A percentile compares a stretch with the other conserved stretches of the same genome.
Conservation (phyloP, 1,140 invertebrate species). For the Rhyzopertha dominica region DNA sequence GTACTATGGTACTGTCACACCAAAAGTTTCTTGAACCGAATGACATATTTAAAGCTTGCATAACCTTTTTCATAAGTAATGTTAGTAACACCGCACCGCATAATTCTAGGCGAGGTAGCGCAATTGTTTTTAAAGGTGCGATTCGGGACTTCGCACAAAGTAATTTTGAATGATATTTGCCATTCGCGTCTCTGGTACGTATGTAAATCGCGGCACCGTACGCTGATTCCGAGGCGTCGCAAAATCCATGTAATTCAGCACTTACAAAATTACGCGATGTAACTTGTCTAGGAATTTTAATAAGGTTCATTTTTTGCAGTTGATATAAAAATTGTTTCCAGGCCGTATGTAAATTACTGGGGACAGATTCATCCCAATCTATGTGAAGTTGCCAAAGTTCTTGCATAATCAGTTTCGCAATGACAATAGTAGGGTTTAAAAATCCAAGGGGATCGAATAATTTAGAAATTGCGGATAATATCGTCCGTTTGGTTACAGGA, state of each 20-base stretch:
- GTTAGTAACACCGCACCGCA: conserved; percentile 24
- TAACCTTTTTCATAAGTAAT: conserved; percentile 16
- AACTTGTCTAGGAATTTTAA: no score
- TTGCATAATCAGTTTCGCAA: conserved; percentile 10
- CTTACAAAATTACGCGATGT: conserved; percentile 8
- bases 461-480: conserved; percentile 6
- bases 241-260: conserved; percentile 22
- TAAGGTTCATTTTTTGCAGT: no score
- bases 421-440: conserved; percentile 3
- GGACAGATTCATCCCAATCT: conserved; percentile 11
- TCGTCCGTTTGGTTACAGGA: not conserved
- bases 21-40: conserved; percentile 26
- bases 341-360: conserved; percentile 12
- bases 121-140: conserved; percentile 39
- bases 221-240: conserved; percentile 29
- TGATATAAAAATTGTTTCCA: conserved; percentile 4
- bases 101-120: conserved; percentile 45
- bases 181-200: conserved; percentile 10
- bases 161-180: conserved; percentile 10
- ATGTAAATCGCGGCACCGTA: conserved; percentile 33
- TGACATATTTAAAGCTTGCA: conserved; percentile 9
- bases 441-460: conserved; percentile 16
- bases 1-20: conserved; percentile 44
- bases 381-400: conserved; percentile 2
- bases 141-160: conserved; percentile 33